A percentile compares a stretch with the other conserved stretches of the same genome.
Conservation (phyloP, 1,140 invertebrate genomes). For the Bombus pyrosoma region DNA sequence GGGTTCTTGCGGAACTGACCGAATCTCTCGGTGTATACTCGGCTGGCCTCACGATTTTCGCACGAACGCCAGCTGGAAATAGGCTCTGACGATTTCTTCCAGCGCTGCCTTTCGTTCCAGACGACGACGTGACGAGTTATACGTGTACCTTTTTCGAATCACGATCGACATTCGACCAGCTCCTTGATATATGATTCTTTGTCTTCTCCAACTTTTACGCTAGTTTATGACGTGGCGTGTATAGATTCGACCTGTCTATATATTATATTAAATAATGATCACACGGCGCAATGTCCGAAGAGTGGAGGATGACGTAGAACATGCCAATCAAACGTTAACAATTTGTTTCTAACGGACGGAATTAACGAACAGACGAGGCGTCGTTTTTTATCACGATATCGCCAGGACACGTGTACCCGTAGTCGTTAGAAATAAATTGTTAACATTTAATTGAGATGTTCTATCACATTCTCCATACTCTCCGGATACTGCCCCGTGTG, state of each 20-base stretch:
- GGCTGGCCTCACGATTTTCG: conserved; percentile 13
- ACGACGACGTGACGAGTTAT: conserved; percentile 3
- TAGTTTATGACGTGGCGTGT: neutral
- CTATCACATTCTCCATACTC: too few species aligned
- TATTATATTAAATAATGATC: too few species aligned
- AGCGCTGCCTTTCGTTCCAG: neutral
- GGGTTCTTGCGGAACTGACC: conserved; percentile 46
- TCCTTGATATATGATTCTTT: neutral
- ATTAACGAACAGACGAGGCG: too few species aligned
- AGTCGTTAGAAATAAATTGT: too few species aligned
- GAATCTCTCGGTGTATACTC: conserved; percentile 19
- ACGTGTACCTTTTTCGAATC: conserved; percentile 39
- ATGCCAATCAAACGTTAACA: too few species aligned
- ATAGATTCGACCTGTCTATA: neutral
- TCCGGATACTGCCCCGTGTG: too few species aligned
- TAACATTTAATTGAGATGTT: too few species aligned
- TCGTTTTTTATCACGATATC: too few species aligned
- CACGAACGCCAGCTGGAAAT: conserved; percentile 45
- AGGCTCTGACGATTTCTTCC: conserved; percentile 47
- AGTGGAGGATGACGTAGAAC: too few species aligned
- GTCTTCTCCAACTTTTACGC: neutral
- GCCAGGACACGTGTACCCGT: too few species aligned
- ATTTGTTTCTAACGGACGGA: too few species aligned
- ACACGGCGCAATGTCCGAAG: too few species aligned
- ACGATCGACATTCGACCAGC: neutral